Percentiles rank a stretch among this genome's conserved stretches.
These are phyloP conservation scores for Drosophila watanabei DNA, from an alignment of 1,140 invertebrate species.

Conservation along the genomic window DNA sequence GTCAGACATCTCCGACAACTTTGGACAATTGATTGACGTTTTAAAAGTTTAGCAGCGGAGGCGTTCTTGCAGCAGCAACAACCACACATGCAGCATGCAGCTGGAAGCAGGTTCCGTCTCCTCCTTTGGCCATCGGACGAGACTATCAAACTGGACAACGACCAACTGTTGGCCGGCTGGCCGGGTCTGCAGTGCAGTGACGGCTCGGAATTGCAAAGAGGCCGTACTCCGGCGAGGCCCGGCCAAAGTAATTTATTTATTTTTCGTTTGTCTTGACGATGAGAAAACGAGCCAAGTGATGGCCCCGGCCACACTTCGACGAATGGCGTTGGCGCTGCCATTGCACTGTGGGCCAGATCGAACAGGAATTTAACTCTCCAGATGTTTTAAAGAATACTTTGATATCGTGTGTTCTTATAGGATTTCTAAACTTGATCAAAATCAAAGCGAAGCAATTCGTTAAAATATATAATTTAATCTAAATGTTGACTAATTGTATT, in stretches of 20 bases:
- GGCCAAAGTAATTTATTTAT: slow-evolving; percentile 82
- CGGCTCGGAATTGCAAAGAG: slow-evolving; percentile 79
- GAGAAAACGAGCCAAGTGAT: slow-evolving; percentile 83
- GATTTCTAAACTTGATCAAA: too few species aligned
- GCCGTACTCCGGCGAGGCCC: slow-evolving; percentile 53
- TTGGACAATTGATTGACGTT: slow-evolving; percentile 84
- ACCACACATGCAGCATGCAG: slow-evolving; percentile 51
- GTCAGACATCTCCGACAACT: slow-evolving; percentile 83
- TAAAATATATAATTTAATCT: too few species aligned
- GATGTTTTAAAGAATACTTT: too few species aligned
- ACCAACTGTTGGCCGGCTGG: slow-evolving; percentile 64
- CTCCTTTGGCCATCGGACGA: slow-evolving; percentile 9
- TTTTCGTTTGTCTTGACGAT: slow-evolving; percentile 84
- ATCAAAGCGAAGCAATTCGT: too few species aligned
- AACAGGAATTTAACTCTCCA: not conserved
- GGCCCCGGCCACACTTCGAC: slow-evolving; percentile 73
- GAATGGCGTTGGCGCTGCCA: slow-evolving; percentile 67
- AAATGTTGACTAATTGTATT: too few species aligned
- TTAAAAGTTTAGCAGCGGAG: slow-evolving; percentile 76
- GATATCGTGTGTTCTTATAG: too few species aligned
- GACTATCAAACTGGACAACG: slow-evolving; percentile 68
- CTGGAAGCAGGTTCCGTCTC: slow-evolving; percentile 29
- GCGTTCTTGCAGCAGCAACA: slow-evolving; percentile 63
- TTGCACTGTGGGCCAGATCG: slow-evolving; percentile 5
- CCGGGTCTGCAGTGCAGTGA: slow-evolving; percentile 70